A percentile compares a stretch with the other conserved stretches of the same genome.
phyloP scores from a whole-genome alignment of 2,888 invertebrate genomes.

The Melanargia galathea region DNA sequence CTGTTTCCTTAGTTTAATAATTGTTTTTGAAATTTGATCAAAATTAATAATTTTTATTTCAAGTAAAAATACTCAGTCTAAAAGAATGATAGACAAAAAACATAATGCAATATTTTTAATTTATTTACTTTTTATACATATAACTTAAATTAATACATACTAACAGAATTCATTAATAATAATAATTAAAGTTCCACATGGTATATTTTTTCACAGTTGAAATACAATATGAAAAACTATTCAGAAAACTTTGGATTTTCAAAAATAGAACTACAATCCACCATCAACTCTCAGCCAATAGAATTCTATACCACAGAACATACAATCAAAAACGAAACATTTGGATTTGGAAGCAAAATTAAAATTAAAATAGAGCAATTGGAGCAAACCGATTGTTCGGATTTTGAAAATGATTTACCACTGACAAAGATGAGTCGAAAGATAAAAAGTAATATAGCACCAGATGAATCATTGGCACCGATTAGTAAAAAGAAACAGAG shows the following conservation, averaged over 20 bases:
- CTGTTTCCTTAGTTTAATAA: too few relatives aligned
- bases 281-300: conserved; percentile 39
- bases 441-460: neutral
- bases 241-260: conserved; percentile 32
- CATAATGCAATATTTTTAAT: too few relatives aligned
- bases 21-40: too few relatives aligned
- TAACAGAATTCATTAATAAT: neutral
- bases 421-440: conserved; percentile 45
- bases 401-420: conserved; percentile 51
- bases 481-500: conserved; percentile 25
- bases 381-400: conserved; percentile 51
- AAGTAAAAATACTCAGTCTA: too few relatives aligned
- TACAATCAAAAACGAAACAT: conserved; percentile 14
- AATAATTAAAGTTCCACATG: neutral
- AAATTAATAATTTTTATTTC: too few relatives aligned
- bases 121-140: too few relatives aligned
- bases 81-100: too few relatives aligned
- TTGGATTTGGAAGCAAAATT: conserved; percentile 40
- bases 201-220: conserved; percentile 24
- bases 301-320: conserved; percentile 28
- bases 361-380: conserved; percentile 57
- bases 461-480: conserved; percentile 13
- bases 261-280: conserved; percentile 41
- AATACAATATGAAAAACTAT: conserved; percentile 31
- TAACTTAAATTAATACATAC: too few relatives aligned